Base-by-base conservation (phyloP, 2,888 invertebrate species). In the Stenodema calcarata region DNA sequence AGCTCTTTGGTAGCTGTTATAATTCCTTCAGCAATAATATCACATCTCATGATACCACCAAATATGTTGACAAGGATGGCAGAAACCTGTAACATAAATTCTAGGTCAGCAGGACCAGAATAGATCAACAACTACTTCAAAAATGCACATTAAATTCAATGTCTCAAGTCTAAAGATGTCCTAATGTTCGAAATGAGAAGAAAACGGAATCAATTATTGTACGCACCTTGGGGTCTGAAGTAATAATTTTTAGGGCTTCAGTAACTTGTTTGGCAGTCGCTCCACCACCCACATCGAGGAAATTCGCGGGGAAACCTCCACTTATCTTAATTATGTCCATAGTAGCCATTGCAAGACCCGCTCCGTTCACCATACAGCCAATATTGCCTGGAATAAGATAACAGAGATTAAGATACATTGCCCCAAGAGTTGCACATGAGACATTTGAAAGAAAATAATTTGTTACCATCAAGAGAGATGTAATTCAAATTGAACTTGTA, bases 321-420 rank as follows among this genome's bases (percentile, higher is more conserved):
- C 98, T 96, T 90, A 98, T 92, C 91, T 98, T 97, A 90, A 99
- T 98, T 88, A 99, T 98, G 91, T 98, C 98, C 98, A 98, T 98
- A 3, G 98, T 99, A 27, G 98, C 98, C 98, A 98, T 98, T 35
- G 98, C 98, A 89, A 98, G 92, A 88, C 98, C 98, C 86, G 98
- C 98, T 87, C 98, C 98, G 91, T 98, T 98, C 47, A 98, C 98
- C 94, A 98, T 94, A 92, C 98, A 98, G 1, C 98, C 98, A 90
- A 98, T 98, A 90, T 94, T 95, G 73, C 94, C 93, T 93, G 88
- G 0, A 18, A 42, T n/a, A 42, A n/a, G 42, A 76, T n/a, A n/a
- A n/a, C n/a, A n/a, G n/a, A n/a, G n/a, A n/a, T n/a, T n/a, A n/a
- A n/a, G n/a, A 2, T 54, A 4, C 3, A 41, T 81, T 54, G 28